Evolutionary conservation across 2,113 vertebrate species (phyloP), one percentile per base, ranked within the genome.

Genomic region (Taurulus bubalis): DNA sequence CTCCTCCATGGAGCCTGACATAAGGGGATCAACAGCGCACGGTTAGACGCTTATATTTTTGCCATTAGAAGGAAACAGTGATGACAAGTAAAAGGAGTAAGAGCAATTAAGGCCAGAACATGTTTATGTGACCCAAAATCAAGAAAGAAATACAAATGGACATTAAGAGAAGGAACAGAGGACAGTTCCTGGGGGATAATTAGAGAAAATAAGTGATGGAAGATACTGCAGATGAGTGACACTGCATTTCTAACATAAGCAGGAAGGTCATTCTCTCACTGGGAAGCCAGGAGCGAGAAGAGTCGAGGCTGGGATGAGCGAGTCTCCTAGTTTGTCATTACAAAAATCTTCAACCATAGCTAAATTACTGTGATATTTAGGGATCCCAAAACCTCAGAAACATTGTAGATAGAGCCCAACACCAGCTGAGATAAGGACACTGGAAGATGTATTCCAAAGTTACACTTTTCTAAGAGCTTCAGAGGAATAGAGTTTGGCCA

Each of bases 1-100:
- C 88, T 99, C 98, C 94, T 99, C 98, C 98, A 99, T 99, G 90
- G 96, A 96, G 96, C 95, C 97, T 98, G 80, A 18, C 45, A 22
- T 0, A n/a, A 85, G 2, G 28, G 65, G 36, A 28, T 12, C 22
- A 24, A 59, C 72, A 81, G 34, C 38, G 60, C 6, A 26, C 55
- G 38, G 47, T 62, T 26, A 34, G 14, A 30, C 38, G 28, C 36
- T 62, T 26, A 34, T 22, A 55, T 49, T 59, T 62, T 36, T 28
- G 8, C 6, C 34, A 65, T 20, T 14, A 53, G 36, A 16, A 24
- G 18, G 34, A 65, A 60, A 66, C 36, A 24, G 15, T 8, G 56
- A 5, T 3, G 45, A 20, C 6, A 45, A 55, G 34, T 6, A 2
- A 5, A 56, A 30, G 14, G 9, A 64, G 34, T 24, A 18, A 9